phyloP scores from a whole-genome alignment of 2,888 invertebrate genomes.

The Catocala fraxini region DNA sequence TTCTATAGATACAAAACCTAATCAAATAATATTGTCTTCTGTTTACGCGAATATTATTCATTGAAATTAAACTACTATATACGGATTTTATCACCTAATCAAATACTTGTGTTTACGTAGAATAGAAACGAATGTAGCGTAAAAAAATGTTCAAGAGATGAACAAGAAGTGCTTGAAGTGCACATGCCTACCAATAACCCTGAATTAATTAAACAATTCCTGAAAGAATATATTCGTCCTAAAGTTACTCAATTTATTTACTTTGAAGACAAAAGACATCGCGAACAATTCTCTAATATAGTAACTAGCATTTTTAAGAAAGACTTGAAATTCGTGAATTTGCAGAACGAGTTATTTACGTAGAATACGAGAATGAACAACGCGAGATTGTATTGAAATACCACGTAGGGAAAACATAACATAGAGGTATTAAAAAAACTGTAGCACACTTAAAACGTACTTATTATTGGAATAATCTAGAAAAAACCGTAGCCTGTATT shows the following conservation, averaged over 20 bases:
- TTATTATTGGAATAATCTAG: constrained; percentile 44
- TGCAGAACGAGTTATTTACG: constrained; percentile 36
- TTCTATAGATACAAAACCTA: no score
- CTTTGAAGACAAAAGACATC: no score
- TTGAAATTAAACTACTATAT: no score
- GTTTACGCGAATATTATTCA: no score
- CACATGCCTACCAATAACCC: not conserved
- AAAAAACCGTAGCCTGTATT: constrained; percentile 10
- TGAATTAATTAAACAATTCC: constrained; percentile 27
- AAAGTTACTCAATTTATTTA: no score
- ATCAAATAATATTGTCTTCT: no score
- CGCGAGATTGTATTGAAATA: no score
- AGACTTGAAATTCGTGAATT: constrained; percentile 41
- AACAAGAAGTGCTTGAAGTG: constrained; percentile 7
- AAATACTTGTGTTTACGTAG: constrained; percentile 6
- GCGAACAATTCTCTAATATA: constrained; percentile 5
- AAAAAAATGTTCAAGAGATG: constrained; percentile 4
- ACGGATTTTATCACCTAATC: no score
- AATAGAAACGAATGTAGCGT: constrained; percentile 1
- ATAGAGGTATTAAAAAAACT: constrained; percentile 46
- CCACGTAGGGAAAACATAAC: constrained; percentile 43
- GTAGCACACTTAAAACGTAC: constrained; percentile 26
- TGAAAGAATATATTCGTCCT: constrained; percentile 15
- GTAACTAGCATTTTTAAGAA: constrained; percentile 32
- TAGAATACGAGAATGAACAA: constrained; percentile 37